These are phyloP conservation scores for Galaxea fascicularis DNA, from an alignment of 92 coral and sea anemone species.

Conservation along the genomic window DNA sequence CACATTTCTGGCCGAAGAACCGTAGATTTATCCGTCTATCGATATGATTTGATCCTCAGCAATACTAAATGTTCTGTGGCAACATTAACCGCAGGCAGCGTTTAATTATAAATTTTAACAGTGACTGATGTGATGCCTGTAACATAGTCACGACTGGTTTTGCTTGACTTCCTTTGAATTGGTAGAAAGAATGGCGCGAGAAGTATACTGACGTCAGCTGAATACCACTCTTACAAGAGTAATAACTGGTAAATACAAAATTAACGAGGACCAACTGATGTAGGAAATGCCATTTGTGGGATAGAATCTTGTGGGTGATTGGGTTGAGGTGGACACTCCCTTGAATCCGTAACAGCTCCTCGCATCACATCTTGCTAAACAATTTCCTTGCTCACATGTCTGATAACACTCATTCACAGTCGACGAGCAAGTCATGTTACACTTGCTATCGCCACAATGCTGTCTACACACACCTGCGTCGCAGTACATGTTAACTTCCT, in stretches of 20 bases:
- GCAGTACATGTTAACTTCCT: background rate
- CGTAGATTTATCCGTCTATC: too few relatives aligned
- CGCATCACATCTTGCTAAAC: background rate
- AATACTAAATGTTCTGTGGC: too few relatives aligned
- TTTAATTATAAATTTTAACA: too few relatives aligned
- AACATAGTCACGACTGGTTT: too few relatives aligned
- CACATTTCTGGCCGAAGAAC: too few relatives aligned
- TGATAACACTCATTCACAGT: constrained; percentile 10
- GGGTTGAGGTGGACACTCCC: background rate
- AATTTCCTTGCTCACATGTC: background rate
- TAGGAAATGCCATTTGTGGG: background rate
- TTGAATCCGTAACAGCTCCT: background rate
- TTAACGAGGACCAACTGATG: background rate
- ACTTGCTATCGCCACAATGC: constrained; percentile 1
- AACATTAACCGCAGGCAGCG: too few relatives aligned
- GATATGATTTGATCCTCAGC: too few relatives aligned
- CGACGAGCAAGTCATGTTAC: constrained; percentile 6
- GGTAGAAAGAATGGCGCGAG: too few relatives aligned
- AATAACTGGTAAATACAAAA: background rate
- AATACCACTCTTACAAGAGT: background rate
- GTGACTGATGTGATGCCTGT: too few relatives aligned
- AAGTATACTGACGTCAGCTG: too few relatives aligned
- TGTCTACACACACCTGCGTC: constrained; percentile 11
- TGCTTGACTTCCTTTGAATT: too few relatives aligned
- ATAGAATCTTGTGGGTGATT: background rate